Base-by-base conservation (phyloP, 2,113 vertebrate species). In the Rhinichthys klamathensis region DNA sequence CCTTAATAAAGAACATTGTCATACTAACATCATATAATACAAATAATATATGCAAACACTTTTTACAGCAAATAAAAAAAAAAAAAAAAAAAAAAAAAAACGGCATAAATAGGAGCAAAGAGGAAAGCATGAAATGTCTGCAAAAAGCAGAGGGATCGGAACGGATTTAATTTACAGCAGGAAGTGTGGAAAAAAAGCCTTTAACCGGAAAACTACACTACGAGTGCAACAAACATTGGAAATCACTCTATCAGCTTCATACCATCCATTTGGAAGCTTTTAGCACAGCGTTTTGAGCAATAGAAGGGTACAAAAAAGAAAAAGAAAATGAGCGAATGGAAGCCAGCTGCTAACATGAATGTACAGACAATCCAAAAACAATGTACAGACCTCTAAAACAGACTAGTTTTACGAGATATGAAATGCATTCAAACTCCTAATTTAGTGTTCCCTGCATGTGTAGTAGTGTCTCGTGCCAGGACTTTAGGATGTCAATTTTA, bases 1-100 rank as follows among this genome's bases (percentile, higher is more conserved):
- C 96, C 96, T 98, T 98, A 98, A 98, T 98, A 99, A 98, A 98
- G 97, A 98, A 99, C 97, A 97, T 98, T 96, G 97, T 97, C 95
- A 94, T 97, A 99, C 97, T 95, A 97, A 98, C 97, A 95, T 99
- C 96, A 96, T 98, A 98, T 98, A 97, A 98, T 98, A 99, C 97
- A 99, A 99, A 99, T 98, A 96, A 99, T 98, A 98, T 96, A 95
- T 95, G 97, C 94, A 97, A 98, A 97, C 91, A 93, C 93, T 96
- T 97, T 98, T 94, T 98, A 98, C 97, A 98, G 97, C 94, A 96
- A 97, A 92, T 74, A 89, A 96, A 95, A 93, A 84, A 95, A 95
- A 95, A n/a, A n/a, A 96, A 96, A 93, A 95, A 91, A 92, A 86
- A 88, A 89, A 92, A 88, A 32, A 82, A 82, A 38, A 83, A 56